Evolutionary conservation across 2,888 invertebrate genomes (phyloP).

Genomic region (Mythimna impura): DNA sequence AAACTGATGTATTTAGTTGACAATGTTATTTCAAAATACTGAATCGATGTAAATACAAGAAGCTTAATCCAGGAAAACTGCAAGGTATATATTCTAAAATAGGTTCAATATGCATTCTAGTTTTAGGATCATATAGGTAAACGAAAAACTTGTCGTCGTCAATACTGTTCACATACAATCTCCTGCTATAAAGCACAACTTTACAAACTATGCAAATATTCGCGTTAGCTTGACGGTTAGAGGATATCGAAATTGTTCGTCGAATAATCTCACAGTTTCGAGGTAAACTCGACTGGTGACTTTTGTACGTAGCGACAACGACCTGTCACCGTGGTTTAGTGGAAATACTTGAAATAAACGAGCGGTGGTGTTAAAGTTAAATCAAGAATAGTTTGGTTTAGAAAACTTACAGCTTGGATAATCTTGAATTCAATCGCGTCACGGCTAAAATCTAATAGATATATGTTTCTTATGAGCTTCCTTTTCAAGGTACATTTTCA

Average conservation of each 20-base stretch:
- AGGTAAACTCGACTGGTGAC: constrained; percentile 41
- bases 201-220: constrained; percentile 68
- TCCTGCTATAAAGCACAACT: constrained; percentile 29
- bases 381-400: not conserved
- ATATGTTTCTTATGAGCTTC: no score
- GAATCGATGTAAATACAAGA: no score
- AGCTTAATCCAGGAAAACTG: no score
- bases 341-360: constrained; percentile 3
- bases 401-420: not conserved
- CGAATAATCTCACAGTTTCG: constrained; percentile 56
- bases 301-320: constrained; percentile 24
- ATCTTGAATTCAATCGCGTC: no score
- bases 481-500: no score
- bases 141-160: constrained; percentile 8
- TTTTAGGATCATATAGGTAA: not conserved
- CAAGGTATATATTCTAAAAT: not conserved
- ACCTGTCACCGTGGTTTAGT: not conserved
- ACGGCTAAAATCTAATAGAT: no score
- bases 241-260: constrained; percentile 69
- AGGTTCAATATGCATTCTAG: not conserved
- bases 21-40: no score
- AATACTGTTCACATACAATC: constrained; percentile 24
- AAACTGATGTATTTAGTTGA: no score
- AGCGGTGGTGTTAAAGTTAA: not conserved
- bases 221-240: constrained; percentile 40